Evolutionary conservation across 2,888 invertebrate genomes (phyloP).

Genomic region (Stramonita haemastoma): DNA sequence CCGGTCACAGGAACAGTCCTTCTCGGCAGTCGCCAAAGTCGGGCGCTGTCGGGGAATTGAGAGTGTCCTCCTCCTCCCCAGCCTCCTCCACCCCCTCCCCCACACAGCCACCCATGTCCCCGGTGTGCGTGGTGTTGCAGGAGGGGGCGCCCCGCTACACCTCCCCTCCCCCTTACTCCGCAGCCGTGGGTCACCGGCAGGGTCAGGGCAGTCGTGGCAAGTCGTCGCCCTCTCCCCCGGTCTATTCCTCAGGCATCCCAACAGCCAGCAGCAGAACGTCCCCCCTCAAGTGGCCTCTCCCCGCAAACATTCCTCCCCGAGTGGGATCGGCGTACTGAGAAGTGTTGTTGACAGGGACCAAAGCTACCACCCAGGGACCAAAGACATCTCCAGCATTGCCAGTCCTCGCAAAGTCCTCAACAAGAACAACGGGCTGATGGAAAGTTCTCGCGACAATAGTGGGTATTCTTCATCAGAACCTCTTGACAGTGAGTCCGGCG

Average conservation of each 20-base stretch:
- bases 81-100: slow-evolving; percentile 12
- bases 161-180: slow-evolving; percentile 28
- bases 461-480: neutral
- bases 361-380: neutral
- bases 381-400: neutral
- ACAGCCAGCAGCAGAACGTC: neutral
- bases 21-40: neutral
- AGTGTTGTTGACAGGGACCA: neutral
- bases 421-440: neutral
- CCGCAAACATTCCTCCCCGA: neutral
- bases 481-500: neutral
- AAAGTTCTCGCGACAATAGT: neutral
- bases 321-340: neutral
- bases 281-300: neutral
- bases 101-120: neutral
- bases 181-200: neutral
- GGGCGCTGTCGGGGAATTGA: neutral
- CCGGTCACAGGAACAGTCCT: neutral
- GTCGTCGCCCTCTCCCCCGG: neutral
- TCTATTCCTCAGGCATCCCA: slow-evolving; percentile 17
- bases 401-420: neutral
- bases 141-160: slow-evolving; percentile 15
- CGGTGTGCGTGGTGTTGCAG: neutral
- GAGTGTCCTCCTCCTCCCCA: neutral
- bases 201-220: neutral